A percentile compares a stretch with the other conserved stretches of the same genome.
Evolutionary conservation across 2,113 vertebrate genomes (phyloP).

Genomic region (Astatotilapia flaviijosephi): DNA sequence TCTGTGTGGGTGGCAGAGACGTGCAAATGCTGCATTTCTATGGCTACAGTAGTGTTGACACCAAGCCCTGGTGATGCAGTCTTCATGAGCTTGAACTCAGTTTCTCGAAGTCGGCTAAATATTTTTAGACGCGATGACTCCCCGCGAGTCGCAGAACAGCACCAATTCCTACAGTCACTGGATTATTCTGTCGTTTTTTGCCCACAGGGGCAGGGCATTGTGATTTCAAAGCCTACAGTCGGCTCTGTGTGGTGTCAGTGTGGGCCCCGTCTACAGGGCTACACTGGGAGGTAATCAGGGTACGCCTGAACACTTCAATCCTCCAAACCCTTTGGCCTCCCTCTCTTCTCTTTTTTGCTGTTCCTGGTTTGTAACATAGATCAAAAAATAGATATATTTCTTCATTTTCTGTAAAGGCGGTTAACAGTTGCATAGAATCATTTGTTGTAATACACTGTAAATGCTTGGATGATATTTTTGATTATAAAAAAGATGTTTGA

Average conservation of each 20-base stretch:
- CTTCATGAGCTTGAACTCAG: conserved; percentile 15
- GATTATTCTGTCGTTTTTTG: conserved; percentile 22
- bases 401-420: conserved; percentile 74
- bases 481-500: conserved; percentile 64
- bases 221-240: neutral
- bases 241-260: conserved; percentile 12
- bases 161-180: conserved; percentile 34
- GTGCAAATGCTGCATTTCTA: conserved; percentile 3
- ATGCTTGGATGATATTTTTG: conserved; percentile 77
- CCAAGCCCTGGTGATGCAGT: neutral
- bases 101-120: conserved; percentile 11
- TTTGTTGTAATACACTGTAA: conserved; percentile 75
- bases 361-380: conserved; percentile 63
- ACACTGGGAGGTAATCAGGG: conserved; percentile 42
- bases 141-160: neutral
- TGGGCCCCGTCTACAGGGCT: conserved; percentile 38
- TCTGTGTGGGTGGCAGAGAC: conserved; percentile 15
- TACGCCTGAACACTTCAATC: conserved; percentile 31
- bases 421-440: conserved; percentile 66
- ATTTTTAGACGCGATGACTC: conserved; percentile 20
- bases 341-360: conserved; percentile 42
- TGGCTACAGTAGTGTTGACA: conserved; percentile 14
- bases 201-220: conserved; percentile 10
- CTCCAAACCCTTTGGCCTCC: conserved; percentile 12
- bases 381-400: conserved; percentile 63